These are phyloP conservation scores for Xiphias gladius DNA, from an alignment of 2,113 vertebrate genomes.

Conservation along the genomic window DNA sequence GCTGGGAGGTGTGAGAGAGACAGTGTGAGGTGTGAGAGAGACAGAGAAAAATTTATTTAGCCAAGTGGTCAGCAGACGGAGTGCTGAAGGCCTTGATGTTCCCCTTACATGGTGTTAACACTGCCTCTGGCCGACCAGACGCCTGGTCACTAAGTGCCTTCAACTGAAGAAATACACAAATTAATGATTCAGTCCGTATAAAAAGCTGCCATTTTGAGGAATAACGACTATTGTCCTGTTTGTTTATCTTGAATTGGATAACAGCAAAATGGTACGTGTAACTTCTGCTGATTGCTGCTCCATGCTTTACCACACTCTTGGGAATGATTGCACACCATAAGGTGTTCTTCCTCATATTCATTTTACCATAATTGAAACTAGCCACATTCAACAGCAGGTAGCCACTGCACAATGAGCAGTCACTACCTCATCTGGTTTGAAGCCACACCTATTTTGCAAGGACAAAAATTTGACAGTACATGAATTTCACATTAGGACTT, in stretches of 20 bases:
- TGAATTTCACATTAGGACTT: too few relatives aligned
- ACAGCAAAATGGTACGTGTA: background rate
- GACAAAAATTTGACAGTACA: too few relatives aligned
- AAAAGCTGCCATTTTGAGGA: conserved; percentile 18
- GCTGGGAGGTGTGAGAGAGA: conserved; percentile 69
- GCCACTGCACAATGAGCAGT: too few relatives aligned
- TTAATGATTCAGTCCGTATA: conserved; percentile 22
- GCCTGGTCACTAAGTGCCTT: conserved; percentile 68
- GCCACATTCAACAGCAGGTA: too few relatives aligned
- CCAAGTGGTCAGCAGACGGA: conserved; percentile 78
- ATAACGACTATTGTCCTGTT: conserved; percentile 17
- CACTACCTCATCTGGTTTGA: too few relatives aligned
- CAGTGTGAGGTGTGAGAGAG: too few relatives aligned
- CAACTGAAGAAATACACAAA: conserved; percentile 46
- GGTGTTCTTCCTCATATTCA: too few relatives aligned
- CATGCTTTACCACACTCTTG: background rate
- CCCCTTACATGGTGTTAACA: conserved; percentile 64
- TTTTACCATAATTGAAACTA: too few relatives aligned
- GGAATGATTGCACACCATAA: background rate
- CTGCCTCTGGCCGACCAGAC: conserved; percentile 65
- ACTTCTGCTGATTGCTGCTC: background rate
- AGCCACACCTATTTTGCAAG: too few relatives aligned
- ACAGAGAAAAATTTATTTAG: conserved; percentile 45
- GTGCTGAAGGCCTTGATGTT: conserved; percentile 76
- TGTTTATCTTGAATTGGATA: conserved; percentile 11